Evolutionary conservation across 1,140 invertebrate genomes (phyloP).

Genomic region (Neuroterus valhalla): DNA sequence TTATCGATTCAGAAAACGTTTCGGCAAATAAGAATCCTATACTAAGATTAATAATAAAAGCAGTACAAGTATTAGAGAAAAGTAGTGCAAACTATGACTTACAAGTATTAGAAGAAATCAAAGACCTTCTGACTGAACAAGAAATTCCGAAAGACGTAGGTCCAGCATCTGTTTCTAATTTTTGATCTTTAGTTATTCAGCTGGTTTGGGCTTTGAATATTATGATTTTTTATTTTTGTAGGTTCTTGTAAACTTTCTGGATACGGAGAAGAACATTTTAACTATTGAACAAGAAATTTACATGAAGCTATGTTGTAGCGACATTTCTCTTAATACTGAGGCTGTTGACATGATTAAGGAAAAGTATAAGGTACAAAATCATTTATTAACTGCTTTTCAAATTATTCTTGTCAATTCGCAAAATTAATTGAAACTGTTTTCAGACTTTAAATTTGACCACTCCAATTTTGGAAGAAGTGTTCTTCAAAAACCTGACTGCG

Average conservation of each 20-base stretch:
- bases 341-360: slow-evolving; percentile 63
- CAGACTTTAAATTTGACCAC: slow-evolving; percentile 57
- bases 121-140: slow-evolving; percentile 58
- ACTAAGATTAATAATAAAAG: slow-evolving; percentile 58
- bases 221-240: slow-evolving; percentile 42
- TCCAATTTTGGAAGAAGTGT: slow-evolving; percentile 67
- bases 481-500: slow-evolving; percentile 67
- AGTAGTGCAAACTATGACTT: slow-evolving; percentile 45
- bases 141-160: slow-evolving; percentile 55
- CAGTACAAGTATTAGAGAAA: slow-evolving; percentile 44
- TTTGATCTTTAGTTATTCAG: slow-evolving; percentile 28
- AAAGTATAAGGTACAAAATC: slow-evolving; percentile 56
- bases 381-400: slow-evolving; percentile 31
- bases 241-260: slow-evolving; percentile 63
- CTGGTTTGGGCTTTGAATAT: slow-evolving; percentile 32
- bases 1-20: slow-evolving; percentile 56
- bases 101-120: slow-evolving; percentile 62
- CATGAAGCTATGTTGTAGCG: slow-evolving; percentile 61
- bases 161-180: slow-evolving; percentile 25
- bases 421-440: slow-evolving; percentile 42
- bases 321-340: slow-evolving; percentile 58
- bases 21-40: slow-evolving; percentile 58
- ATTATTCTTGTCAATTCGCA: slow-evolving; percentile 22
- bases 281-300: slow-evolving; percentile 61
- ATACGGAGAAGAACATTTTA: slow-evolving; percentile 49